Evolutionary conservation across 2,888 invertebrate species (phyloP).

Genomic region (Drosophila neutralis): DNA sequence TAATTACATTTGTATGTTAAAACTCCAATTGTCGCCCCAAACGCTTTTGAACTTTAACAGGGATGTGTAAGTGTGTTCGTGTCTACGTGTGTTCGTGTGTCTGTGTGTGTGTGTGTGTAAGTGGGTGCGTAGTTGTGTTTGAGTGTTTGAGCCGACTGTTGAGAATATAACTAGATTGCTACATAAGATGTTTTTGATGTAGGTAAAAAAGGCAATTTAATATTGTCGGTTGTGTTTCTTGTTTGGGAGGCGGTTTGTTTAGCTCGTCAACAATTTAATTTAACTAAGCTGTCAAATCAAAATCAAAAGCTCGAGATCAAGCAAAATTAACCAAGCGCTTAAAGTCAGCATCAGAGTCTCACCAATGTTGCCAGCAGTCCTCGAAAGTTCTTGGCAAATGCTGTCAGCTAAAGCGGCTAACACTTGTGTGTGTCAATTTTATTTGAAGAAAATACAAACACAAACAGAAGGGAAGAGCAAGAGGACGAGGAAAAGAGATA

Average conservation of each 20-base stretch:
- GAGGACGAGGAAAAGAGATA: neutral
- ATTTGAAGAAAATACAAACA: constrained; percentile 79
- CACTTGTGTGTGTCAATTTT: constrained; percentile 81
- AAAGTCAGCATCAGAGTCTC: constrained; percentile 53
- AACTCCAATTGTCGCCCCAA: constrained; percentile 77
- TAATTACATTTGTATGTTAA: constrained; percentile 81
- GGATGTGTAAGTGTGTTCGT: constrained; percentile 37
- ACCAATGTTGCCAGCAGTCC: neutral
- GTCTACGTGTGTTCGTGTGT: neutral
- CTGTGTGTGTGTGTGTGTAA: constrained; percentile 11
- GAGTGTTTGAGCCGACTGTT: constrained; percentile 65
- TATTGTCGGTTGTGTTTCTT: constrained; percentile 35
- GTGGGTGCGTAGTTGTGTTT: constrained; percentile 22
- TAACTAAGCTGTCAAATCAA: constrained; percentile 81
- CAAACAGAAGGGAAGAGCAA: constrained; percentile 36
- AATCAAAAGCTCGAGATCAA: constrained; percentile 57
- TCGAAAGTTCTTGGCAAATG: constrained; percentile 24
- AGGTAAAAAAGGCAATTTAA: constrained; percentile 75
- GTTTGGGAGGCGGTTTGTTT: constrained; percentile 41
- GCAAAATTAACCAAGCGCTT: constrained; percentile 75
- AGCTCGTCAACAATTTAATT: constrained; percentile 72
- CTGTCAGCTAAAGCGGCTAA: constrained; percentile 78
- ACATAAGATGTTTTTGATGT: constrained; percentile 75
- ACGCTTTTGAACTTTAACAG: constrained; percentile 77
- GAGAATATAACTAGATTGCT: constrained; percentile 78